Conservation (phyloP, 2,888 invertebrate species). For the Melinaea menophilus region DNA sequence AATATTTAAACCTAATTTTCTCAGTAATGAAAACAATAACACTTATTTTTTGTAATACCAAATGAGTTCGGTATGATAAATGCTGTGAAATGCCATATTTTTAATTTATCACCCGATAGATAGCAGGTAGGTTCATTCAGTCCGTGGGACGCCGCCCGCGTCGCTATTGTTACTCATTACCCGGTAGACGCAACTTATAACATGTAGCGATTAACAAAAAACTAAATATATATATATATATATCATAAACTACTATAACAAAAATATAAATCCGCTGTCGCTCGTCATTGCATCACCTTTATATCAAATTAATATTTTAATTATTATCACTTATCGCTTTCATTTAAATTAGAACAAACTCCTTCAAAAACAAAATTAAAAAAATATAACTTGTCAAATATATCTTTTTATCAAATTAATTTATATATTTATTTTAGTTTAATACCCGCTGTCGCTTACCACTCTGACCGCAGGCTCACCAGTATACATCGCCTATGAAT, state of each 20-base stretch:
- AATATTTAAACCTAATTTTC: slow-evolving; percentile 14
- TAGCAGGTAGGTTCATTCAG: slow-evolving; percentile 72
- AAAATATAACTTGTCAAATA: too few species aligned
- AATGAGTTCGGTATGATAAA: slow-evolving; percentile 69
- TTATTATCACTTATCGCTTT: too few species aligned
- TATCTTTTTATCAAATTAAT: background rate
- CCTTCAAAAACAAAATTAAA: too few species aligned
- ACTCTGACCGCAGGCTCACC: slow-evolving; percentile 41
- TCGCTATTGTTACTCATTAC: slow-evolving; percentile 43
- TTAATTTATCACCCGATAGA: slow-evolving; percentile 73
- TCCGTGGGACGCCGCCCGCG: slow-evolving; percentile 54
- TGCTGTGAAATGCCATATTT: slow-evolving; percentile 71
- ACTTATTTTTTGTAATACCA: slow-evolving; percentile 33
- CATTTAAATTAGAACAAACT: too few species aligned
- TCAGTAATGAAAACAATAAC: slow-evolving; percentile 34
- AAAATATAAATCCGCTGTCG: too few species aligned
- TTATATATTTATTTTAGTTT: background rate
- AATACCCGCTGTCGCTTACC: slow-evolving; percentile 10
- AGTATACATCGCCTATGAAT: slow-evolving; percentile 54
- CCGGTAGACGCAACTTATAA: slow-evolving; percentile 36
- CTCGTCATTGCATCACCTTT: too few species aligned
- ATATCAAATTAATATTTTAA: too few species aligned
- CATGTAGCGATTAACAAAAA: slow-evolving; percentile 25
- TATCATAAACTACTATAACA: too few species aligned
- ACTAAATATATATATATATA: background rate